phyloP scores from a whole-genome alignment of 2,888 invertebrate genomes.

The Pollenia amentaria region DNA sequence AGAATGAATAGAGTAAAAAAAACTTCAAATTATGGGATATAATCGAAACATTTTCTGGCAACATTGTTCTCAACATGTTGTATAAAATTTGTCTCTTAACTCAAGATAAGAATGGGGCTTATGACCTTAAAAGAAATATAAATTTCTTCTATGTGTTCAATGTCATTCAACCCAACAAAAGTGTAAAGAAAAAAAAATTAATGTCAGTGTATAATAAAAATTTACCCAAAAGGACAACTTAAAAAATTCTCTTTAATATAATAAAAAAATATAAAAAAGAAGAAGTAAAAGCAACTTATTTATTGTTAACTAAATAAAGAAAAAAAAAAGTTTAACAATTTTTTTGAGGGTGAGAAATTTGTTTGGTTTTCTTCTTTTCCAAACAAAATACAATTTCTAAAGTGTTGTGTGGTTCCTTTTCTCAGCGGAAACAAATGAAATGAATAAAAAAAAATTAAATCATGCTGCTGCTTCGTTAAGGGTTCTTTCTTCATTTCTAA shows the following conservation, averaged over 20 bases:
- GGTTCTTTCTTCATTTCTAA: too few relatives aligned
- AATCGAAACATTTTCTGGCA: too few relatives aligned
- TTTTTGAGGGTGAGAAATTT: slow-evolving; percentile 28
- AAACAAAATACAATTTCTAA: not conserved
- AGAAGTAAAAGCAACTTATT: not conserved
- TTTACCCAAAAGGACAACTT: slow-evolving; percentile 30
- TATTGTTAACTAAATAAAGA: not conserved
- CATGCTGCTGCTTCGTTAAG: too few relatives aligned
- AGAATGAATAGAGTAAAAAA: too few relatives aligned
- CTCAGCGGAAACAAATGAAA: not conserved
- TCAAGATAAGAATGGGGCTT: not conserved
- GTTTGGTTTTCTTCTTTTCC: not conserved
- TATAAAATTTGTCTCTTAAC: too few relatives aligned
- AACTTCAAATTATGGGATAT: too few relatives aligned
- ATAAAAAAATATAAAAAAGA: not conserved
- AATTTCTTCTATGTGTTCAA: slow-evolving; percentile 12
- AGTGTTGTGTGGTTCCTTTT: not conserved
- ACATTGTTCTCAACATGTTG: too few relatives aligned
- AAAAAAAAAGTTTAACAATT: not conserved
- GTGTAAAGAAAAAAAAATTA: not conserved
- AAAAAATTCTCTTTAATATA: slow-evolving; percentile 21
- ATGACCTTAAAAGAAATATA: slow-evolving; percentile 46
- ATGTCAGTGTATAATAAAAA: not conserved
- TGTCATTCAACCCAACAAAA: slow-evolving; percentile 55
- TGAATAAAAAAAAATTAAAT: not conserved